Conservation (phyloP, 2,113 vertebrate species). For the Panthera uncia region DNA sequence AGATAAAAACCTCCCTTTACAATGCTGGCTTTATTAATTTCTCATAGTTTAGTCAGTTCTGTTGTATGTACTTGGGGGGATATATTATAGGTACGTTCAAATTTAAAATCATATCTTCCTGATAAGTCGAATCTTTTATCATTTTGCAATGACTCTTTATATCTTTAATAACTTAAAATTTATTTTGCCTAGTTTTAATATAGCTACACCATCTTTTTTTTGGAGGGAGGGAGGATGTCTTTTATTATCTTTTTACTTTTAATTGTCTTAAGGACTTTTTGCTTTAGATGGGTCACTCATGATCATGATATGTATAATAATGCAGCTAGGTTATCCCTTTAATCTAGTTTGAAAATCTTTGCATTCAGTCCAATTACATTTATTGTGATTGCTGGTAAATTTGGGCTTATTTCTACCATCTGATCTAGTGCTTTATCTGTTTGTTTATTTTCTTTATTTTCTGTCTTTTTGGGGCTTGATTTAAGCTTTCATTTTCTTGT, state of each 20-base stretch:
- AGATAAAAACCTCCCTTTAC: not conserved
- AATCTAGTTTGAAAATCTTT: not conserved
- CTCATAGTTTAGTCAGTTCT: not conserved
- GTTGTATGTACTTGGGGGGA: conserved; percentile 8
- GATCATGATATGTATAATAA: not conserved
- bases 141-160: not conserved
- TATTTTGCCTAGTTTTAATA: conserved; percentile 3
- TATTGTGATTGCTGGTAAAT: not conserved
- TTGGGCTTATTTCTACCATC: not conserved
- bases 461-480: not conserved
- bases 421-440: not conserved
- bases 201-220: not conserved
- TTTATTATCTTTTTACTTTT: not conserved
- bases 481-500: not conserved
- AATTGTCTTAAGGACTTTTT: not conserved
- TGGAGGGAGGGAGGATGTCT: not conserved
- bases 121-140: not conserved
- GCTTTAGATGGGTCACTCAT: not conserved
- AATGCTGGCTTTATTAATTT: not conserved
- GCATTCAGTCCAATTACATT: not conserved
- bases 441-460: not conserved
- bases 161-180: conserved; percentile 2
- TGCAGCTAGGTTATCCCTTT: not conserved
- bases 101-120: conserved; percentile 14
- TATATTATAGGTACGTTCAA: not conserved